Evolutionary conservation across 2,888 invertebrate species (phyloP).

Genomic region (Pseudococcus jackbeardsleyi): DNA sequence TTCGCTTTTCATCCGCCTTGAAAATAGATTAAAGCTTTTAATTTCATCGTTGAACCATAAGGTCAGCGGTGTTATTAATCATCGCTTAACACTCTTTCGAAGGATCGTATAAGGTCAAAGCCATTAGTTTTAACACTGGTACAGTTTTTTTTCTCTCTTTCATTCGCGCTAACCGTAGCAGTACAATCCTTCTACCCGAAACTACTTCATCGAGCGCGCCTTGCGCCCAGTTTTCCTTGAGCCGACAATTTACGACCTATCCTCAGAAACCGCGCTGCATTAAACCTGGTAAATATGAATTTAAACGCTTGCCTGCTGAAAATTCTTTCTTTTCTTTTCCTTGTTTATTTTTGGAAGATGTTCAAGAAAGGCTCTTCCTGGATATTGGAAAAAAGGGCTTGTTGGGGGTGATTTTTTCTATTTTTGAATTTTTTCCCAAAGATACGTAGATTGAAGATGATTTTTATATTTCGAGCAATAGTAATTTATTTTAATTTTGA

Average conservation of each 20-base stretch:
- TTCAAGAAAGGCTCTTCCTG: background rate
- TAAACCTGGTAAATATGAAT: constrained; percentile 31
- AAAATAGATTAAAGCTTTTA: constrained; percentile 47
- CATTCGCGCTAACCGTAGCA: background rate
- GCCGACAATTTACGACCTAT: background rate
- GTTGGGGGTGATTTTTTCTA: background rate
- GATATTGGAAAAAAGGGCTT: background rate
- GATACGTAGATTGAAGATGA: background rate
- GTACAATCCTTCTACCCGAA: background rate
- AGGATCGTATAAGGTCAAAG: constrained; percentile 20
- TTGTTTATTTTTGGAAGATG: background rate
- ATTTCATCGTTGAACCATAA: constrained; percentile 38
- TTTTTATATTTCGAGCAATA: background rate
- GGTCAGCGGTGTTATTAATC: constrained; percentile 32
- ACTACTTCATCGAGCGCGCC: background rate
- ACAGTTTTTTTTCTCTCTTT: background rate
- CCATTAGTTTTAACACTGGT: constrained; percentile 27
- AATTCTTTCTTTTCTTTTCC: background rate
- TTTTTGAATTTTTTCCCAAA: background rate
- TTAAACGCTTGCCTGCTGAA: constrained; percentile 16
- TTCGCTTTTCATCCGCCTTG: constrained; percentile 35
- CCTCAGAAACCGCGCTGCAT: background rate
- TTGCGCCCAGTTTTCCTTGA: background rate
- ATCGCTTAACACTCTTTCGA: constrained; percentile 40
- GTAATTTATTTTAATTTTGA: too few species aligned